Conservation (phyloP, 92 coral and sea anemone species). For the Anthopleura xanthogrammica region DNA sequence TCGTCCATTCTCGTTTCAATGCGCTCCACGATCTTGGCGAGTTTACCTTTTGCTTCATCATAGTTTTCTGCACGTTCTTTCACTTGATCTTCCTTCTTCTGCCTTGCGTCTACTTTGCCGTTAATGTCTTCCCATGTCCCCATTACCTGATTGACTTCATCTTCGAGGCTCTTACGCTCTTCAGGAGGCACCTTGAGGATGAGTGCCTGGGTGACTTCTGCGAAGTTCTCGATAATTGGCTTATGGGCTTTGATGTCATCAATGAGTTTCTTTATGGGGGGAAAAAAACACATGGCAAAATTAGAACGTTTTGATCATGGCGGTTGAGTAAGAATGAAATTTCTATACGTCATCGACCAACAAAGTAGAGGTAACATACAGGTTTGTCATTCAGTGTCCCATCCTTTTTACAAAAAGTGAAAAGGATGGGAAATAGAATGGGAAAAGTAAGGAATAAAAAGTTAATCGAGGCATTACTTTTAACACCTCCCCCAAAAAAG, state of each 20-base stretch:
- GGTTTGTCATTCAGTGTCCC: no score
- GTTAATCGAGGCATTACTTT: background rate
- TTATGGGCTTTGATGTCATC: slow-evolving; percentile 68
- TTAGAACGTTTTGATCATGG: background rate
- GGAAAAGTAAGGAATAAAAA: background rate
- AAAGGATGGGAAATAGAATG: background rate
- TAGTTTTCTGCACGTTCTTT: slow-evolving; percentile 59
- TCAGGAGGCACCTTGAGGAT: slow-evolving; percentile 75
- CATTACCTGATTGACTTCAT: slow-evolving; percentile 76
- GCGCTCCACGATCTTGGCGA: slow-evolving; percentile 64
- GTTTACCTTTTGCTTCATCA: slow-evolving; percentile 67
- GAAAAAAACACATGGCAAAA: background rate
- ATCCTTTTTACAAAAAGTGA: background rate
- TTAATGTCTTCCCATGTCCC: slow-evolving; percentile 75
- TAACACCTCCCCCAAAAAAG: background rate
- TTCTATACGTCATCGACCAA: background rate
- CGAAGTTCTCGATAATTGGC: slow-evolving; percentile 78
- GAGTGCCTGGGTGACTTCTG: slow-evolving; percentile 70
- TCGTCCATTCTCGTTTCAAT: slow-evolving; percentile 65
- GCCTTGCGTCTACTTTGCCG: slow-evolving; percentile 56
- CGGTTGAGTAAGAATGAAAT: background rate
- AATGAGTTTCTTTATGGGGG: slow-evolving; percentile 45
- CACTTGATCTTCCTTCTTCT: slow-evolving; percentile 53
- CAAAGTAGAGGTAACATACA: background rate
- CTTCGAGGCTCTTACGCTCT: slow-evolving; percentile 56